phyloP scores from a whole-genome alignment of 2,888 invertebrate species.

The Petrolisthes cinctipes region DNA sequence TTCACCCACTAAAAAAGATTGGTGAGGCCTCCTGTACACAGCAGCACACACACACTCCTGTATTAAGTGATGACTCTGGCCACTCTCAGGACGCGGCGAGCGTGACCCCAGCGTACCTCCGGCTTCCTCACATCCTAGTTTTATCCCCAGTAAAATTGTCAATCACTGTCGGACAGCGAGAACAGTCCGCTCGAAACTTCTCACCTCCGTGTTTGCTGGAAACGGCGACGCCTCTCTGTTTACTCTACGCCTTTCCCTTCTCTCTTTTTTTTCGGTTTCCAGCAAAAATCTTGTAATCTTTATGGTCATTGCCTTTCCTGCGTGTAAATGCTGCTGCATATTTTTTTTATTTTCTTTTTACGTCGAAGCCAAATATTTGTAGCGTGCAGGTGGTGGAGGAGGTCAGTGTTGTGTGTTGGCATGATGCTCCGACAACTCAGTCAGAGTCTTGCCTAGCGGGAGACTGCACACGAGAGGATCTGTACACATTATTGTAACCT shows the following conservation, averaged over 20 bases:
- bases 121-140: neutral
- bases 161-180: neutral
- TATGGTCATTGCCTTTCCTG: neutral
- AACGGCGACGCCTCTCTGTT: neutral
- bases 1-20: neutral
- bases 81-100: neutral
- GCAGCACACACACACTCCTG: neutral
- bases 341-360: conserved; percentile 1
- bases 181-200: neutral
- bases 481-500: too few relatives aligned
- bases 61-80: conserved; percentile 2
- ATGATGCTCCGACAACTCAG: neutral
- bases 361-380: neutral
- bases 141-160: neutral
- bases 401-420: neutral
- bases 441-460: too few relatives aligned
- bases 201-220: neutral
- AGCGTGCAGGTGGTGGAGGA: neutral
- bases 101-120: neutral
- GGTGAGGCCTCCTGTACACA: neutral
- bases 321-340: neutral
- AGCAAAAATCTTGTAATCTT: neutral
- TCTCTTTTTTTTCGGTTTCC: neutral
- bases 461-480: too few relatives aligned
- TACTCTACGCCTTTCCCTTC: neutral